These are phyloP conservation scores for Colletes latitarsis DNA, from an alignment of 1,140 invertebrate species.

Conservation along the genomic window DNA sequence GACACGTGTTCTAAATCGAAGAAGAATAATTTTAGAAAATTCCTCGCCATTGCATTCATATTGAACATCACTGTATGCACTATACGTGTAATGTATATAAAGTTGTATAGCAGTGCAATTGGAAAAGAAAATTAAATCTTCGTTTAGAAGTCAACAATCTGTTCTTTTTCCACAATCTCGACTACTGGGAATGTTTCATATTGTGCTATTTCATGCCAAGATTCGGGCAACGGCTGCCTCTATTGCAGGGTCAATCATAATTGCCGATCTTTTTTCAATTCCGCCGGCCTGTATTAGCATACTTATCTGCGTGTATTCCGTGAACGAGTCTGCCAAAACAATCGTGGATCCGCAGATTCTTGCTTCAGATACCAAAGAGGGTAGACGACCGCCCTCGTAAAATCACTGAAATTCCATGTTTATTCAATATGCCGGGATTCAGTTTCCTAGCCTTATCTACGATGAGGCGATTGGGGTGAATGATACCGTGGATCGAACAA, in stretches of 20 bases:
- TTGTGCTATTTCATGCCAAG: constrained; percentile 24
- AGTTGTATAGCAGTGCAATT: neutral
- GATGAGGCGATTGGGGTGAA: constrained; percentile 10
- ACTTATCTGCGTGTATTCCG: constrained; percentile 70
- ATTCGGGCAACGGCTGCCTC: constrained; percentile 47
- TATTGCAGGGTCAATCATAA: constrained; percentile 73
- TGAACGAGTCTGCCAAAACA: constrained; percentile 64
- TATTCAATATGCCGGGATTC: constrained; percentile 78
- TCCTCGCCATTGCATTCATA: too few species aligned
- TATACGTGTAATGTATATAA: too few species aligned
- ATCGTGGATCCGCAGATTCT: constrained; percentile 64
- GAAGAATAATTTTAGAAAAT: too few species aligned
- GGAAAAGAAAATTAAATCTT: neutral
- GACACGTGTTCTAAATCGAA: too few species aligned
- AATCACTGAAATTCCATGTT: constrained; percentile 81
- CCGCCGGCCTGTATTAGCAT: constrained; percentile 74
- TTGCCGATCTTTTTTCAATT: constrained; percentile 81
- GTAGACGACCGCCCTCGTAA: constrained; percentile 72
- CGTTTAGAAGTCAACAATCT: neutral
- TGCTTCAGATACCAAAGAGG: constrained; percentile 50
- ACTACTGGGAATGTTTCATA: constrained; percentile 9
- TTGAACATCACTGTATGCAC: too few species aligned
- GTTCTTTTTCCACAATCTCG: neutral
- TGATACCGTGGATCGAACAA: constrained; percentile 25
- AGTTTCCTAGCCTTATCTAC: constrained; percentile 45